Evolutionary conservation across 2,888 invertebrate species (phyloP).

Genomic region (Selenia dentaria): DNA sequence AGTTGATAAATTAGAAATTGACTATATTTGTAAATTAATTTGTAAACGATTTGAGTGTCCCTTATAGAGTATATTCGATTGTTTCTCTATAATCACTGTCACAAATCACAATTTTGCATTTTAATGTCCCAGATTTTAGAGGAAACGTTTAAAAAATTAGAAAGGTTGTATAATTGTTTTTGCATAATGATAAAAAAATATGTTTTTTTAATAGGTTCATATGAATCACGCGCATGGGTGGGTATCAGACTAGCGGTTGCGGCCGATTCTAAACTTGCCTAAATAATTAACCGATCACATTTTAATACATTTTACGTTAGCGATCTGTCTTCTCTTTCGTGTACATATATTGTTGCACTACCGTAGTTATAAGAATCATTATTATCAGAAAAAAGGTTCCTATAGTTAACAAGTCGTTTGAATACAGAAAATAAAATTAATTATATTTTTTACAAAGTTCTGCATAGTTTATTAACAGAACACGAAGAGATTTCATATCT

Average conservation of each 20-base stretch:
- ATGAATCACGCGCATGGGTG: constrained; percentile 68
- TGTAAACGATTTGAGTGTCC: constrained; percentile 78
- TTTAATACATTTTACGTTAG: constrained; percentile 8
- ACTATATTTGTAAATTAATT: constrained; percentile 80
- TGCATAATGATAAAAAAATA: constrained; percentile 60
- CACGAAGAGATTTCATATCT: constrained; percentile 39
- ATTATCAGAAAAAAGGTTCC: constrained; percentile 30
- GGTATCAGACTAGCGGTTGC: constrained; percentile 49
- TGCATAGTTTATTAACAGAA: constrained; percentile 27
- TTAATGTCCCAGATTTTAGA: constrained; percentile 59
- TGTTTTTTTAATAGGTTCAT: constrained; percentile 58
- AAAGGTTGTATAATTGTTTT: constrained; percentile 68
- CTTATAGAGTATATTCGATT: constrained; percentile 69
- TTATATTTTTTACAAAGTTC: constrained; percentile 32
- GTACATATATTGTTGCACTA: constrained; percentile 19
- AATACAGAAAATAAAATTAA: constrained; percentile 19
- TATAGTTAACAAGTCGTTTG: constrained; percentile 32
- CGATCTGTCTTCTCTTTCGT: constrained; percentile 33
- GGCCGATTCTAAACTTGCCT: constrained; percentile 40
- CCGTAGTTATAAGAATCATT: constrained; percentile 20
- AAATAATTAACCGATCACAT: background rate
- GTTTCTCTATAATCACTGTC: constrained; percentile 76
- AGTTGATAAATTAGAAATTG: constrained; percentile 73
- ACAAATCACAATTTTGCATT: constrained; percentile 81
- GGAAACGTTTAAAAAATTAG: constrained; percentile 62